Percentiles rank a stretch among this genome's conserved stretches.
phyloP scores from a whole-genome alignment of 92 coral and sea anemone species.

The Umimayanthus kanabou region DNA sequence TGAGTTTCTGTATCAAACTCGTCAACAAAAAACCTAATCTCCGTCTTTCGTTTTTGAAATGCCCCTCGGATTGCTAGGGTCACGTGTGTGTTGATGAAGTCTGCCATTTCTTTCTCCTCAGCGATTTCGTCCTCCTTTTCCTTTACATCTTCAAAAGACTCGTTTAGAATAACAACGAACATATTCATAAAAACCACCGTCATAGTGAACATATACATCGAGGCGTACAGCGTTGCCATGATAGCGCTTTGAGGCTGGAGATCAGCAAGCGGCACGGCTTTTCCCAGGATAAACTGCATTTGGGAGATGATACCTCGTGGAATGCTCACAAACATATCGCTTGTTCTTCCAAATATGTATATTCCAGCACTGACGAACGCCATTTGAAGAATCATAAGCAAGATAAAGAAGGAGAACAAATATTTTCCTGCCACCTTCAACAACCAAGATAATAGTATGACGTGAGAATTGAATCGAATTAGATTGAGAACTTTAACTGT shows the following conservation, averaged over 20 bases:
- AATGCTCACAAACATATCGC: slow-evolving; percentile 40
- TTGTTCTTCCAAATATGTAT: slow-evolving; percentile 39
- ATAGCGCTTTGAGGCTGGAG: slow-evolving; percentile 30
- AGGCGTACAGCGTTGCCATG: slow-evolving; percentile 40
- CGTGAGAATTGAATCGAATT: slow-evolving; percentile 52
- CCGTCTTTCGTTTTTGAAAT: slow-evolving; percentile 8
- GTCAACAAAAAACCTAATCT: not conserved
- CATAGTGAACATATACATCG: slow-evolving; percentile 28
- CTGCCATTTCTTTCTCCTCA: slow-evolving; percentile 54
- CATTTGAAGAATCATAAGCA: slow-evolving; percentile 31
- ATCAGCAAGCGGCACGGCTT: slow-evolving; percentile 48
- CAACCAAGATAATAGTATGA: slow-evolving; percentile 49
- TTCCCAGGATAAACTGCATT: slow-evolving; percentile 54
- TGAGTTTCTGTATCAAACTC: not conserved
- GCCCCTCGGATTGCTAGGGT: slow-evolving; percentile 18
- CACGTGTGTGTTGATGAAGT: slow-evolving; percentile 38
- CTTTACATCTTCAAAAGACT: slow-evolving; percentile 45
- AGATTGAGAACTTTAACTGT: slow-evolving; percentile 52
- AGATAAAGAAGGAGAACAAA: slow-evolving; percentile 15
- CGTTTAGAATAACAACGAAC: slow-evolving; percentile 54
- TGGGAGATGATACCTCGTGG: slow-evolving; percentile 44
- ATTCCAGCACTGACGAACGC: slow-evolving; percentile 54
- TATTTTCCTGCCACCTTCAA: slow-evolving; percentile 43
- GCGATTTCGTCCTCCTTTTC: slow-evolving; percentile 28
- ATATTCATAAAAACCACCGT: slow-evolving; percentile 48